Base-by-base conservation (phyloP, 2,888 invertebrate genomes). In the Eudasyphora cyanicolor region DNA sequence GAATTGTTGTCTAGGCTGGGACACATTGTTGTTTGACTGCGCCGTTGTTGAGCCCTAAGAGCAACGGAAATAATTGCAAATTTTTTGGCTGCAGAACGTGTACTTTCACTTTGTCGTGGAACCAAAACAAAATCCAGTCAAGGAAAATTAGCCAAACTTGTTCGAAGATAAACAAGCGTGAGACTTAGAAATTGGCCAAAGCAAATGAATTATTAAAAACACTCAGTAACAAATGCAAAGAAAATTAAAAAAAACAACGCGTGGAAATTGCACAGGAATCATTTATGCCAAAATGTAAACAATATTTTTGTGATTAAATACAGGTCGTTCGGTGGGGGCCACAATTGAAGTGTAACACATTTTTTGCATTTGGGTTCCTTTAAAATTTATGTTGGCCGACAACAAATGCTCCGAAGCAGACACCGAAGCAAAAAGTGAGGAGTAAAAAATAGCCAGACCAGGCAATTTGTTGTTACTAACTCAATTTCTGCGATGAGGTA, bases 1-100 rank as follows among this genome's bases (percentile, higher is more conserved):
- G 24, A 21, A 24, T 42, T 67, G 38, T 42, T 67, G 38, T 24
- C 12, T 67, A 14, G 19, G 14, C 42, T 24, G 21, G 21, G 64
- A 35, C 60, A 60, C 29, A n/a, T 45, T 24, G 29, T 70, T 60
- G 17, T 29, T 67, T 49, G 29, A 32, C n/a, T n/a, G n/a, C n/a
- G 51, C 24, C 32, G 27, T 57, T 57, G 54, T 75, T 54, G 49
- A 76, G 82, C 82, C 82, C 82, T 82, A 79, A 49, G 42, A 79
- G 67, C 76, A 49, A 71, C 82, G 82, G 82, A 82, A 82, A 79
- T 82, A 79, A 79, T 27, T 42, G 49, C 62, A 79, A 51, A 79
- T 77, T 82, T 76, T 57, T 14, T 14, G 57, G 62, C 29, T 62
- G 62, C 67, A 64, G 7, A 54, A 2, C 17, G 24, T 24, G 57